Conservation (phyloP, 2,113 vertebrate genomes). For the Cairina moschata region DNA sequence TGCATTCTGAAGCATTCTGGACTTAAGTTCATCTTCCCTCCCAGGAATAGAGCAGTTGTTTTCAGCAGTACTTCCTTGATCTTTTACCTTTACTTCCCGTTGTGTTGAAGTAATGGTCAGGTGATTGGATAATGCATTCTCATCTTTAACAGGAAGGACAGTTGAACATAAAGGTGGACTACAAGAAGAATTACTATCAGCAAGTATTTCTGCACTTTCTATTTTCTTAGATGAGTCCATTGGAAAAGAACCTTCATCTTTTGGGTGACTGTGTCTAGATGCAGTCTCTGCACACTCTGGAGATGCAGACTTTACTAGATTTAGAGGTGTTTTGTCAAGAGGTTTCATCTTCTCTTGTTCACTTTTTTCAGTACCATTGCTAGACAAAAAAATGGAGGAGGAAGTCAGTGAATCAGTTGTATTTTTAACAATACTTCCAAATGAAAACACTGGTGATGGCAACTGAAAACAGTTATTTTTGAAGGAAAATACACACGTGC, state of each 20-base stretch:
- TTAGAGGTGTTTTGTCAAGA: neutral
- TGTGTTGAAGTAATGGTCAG: neutral
- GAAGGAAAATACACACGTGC: conserved; percentile 20
- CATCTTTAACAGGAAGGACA: neutral
- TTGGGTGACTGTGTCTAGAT: neutral
- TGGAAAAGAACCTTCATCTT: neutral
- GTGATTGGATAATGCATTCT: neutral
- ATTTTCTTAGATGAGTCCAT: neutral
- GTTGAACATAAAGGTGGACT: neutral
- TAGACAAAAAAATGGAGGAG: neutral
- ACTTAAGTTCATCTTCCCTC: neutral
- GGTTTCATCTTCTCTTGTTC: neutral
- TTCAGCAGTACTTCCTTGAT: neutral
- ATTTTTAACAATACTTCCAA: conserved; percentile 14
- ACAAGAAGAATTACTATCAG: neutral
- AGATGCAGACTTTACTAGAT: neutral
- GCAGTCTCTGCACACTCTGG: neutral
- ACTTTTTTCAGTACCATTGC: neutral
- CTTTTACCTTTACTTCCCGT: neutral
- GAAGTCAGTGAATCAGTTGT: neutral
- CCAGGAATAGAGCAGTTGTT: neutral
- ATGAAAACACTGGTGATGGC: conserved; percentile 23
- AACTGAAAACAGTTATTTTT: neutral
- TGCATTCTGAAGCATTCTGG: neutral
- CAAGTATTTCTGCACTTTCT: neutral